These are phyloP conservation scores for Podarcis lilfordi DNA, from an alignment of 2,797 vertebrate genomes.

Conservation along the genomic window DNA sequence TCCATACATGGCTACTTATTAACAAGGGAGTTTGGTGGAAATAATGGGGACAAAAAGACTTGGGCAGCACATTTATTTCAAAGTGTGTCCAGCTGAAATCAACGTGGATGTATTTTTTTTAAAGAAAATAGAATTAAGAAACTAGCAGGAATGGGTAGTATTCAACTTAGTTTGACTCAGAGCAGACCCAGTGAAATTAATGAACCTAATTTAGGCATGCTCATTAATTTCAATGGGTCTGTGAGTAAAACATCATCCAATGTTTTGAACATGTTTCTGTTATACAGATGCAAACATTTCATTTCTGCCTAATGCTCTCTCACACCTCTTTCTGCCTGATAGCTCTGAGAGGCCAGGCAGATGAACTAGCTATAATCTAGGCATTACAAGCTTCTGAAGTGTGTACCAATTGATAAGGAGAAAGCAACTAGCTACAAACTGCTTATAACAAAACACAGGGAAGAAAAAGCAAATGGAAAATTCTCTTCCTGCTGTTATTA, in stretches of 20 bases:
- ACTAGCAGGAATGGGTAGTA: too few relatives aligned
- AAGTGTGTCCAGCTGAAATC: neutral
- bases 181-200: too few relatives aligned
- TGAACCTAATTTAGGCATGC: too few relatives aligned
- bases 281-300: constrained; percentile 10
- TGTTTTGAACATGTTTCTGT: constrained; percentile 10
- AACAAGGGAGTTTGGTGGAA: too few relatives aligned
- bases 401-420: neutral
- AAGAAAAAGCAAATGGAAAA: neutral
- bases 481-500: neutral
- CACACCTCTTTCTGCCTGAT: neutral
- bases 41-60: neutral
- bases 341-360: neutral
- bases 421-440: neutral
- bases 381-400: neutral
- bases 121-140: too few relatives aligned
- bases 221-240: too few relatives aligned
- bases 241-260: neutral
- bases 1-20: neutral
- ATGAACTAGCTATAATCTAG: constrained; percentile 3
- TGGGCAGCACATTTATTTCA: neutral
- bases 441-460: neutral
- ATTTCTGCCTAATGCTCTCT: neutral
- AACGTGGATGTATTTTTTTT: neutral
- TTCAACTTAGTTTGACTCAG: too few relatives aligned